Percentiles rank a stretch among this genome's conserved stretches.
Evolutionary conservation across 1,140 invertebrate genomes (phyloP).

Genomic region (Papilio dardanus): DNA sequence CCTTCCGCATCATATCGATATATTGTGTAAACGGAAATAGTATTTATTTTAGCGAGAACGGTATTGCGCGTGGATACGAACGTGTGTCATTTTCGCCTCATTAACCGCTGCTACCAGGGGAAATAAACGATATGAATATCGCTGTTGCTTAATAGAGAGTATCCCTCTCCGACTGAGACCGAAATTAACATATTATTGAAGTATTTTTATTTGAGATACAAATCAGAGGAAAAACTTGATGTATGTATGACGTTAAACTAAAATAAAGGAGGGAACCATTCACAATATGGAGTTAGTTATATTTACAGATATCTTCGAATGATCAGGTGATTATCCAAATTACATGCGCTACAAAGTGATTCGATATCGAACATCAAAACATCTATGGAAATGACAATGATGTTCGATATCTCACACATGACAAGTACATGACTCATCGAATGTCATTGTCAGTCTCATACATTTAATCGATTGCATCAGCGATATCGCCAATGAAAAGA

Average conservation of each 20-base stretch:
- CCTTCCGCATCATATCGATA: not conserved
- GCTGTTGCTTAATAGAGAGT: constrained; percentile 15
- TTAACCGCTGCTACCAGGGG: constrained; percentile 19
- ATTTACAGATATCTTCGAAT: too few relatives aligned
- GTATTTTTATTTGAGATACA: not conserved
- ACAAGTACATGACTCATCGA: too few relatives aligned
- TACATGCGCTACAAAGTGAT: too few relatives aligned
- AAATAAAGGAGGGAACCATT: too few relatives aligned
- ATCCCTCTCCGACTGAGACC: not conserved
- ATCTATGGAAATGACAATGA: too few relatives aligned
- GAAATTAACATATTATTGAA: not conserved
- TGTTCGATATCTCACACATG: too few relatives aligned
- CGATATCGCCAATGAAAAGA: too few relatives aligned
- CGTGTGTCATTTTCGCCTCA: constrained; percentile 39
- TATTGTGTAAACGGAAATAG: constrained; percentile 16
- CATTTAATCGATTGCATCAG: too few relatives aligned
- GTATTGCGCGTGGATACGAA: constrained; percentile 18
- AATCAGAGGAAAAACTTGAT: not conserved
- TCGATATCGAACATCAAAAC: too few relatives aligned
- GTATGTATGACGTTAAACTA: not conserved
- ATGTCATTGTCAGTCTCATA: too few relatives aligned
- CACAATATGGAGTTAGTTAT: too few relatives aligned
- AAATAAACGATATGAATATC: constrained; percentile 32
- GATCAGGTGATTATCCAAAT: too few relatives aligned
- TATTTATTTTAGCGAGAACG: constrained; percentile 15